phyloP scores from a whole-genome alignment of 1,140 invertebrate species.

The Neoseiulus cucumeris region DNA sequence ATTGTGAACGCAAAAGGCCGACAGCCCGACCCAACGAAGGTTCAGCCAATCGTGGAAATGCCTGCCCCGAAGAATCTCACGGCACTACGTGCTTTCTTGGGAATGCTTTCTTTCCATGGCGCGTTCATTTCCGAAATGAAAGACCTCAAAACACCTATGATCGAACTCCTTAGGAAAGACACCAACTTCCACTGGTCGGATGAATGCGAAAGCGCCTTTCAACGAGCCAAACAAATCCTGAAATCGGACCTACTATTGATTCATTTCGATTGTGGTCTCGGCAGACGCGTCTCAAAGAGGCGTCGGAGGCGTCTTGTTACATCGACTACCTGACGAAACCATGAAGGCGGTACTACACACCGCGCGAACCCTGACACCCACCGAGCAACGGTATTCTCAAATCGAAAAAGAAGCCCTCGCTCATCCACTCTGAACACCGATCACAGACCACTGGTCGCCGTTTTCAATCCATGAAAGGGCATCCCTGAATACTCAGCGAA shows the following conservation, averaged over 20 bases:
- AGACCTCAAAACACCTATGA: conserved; percentile 14
- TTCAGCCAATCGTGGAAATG: too few species aligned
- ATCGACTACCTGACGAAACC: conserved; percentile 19
- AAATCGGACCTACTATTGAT: conserved; percentile 17
- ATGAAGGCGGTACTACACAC: too few species aligned
- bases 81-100: too few species aligned
- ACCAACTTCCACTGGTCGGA: conserved; percentile 16
- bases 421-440: conserved; percentile 29
- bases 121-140: too few species aligned
- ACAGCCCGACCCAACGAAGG: too few species aligned
- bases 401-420: conserved; percentile 34
- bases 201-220: too few species aligned
- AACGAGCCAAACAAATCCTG: not conserved
- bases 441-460: conserved; percentile 28
- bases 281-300: conserved; percentile 27
- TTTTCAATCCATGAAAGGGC: conserved; percentile 24
- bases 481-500: conserved; percentile 16
- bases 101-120: too few species aligned
- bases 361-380: conserved; percentile 26
- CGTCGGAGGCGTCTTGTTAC: conserved; percentile 28
- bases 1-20: too few species aligned
- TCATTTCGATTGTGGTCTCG: conserved; percentile 23
- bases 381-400: conserved; percentile 32
- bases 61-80: too few species aligned
- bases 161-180: conserved; percentile 18